Percentiles rank a stretch among this genome's conserved stretches.
phyloP scores from a whole-genome alignment of 2,113 vertebrate species.

The Microtus oregoni region DNA sequence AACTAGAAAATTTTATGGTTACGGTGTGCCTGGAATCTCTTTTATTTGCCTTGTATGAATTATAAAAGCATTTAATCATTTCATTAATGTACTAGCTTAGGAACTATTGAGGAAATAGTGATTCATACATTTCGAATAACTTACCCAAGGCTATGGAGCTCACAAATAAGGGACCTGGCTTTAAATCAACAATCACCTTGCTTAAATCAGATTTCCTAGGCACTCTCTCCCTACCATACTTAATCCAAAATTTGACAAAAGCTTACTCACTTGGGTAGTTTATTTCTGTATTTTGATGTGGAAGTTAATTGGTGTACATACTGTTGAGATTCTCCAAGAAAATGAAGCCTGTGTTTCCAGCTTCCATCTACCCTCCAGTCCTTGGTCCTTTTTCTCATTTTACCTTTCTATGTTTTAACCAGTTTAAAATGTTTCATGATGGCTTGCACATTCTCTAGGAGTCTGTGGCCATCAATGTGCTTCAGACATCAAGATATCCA shows the following conservation, averaged over 20 bases:
- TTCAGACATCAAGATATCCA: not conserved
- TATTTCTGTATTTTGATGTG: not conserved
- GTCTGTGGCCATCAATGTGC: not conserved
- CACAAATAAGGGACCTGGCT: not conserved
- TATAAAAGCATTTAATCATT: not conserved
- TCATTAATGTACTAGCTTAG: not conserved
- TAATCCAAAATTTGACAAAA: not conserved
- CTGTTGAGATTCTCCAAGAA: not conserved
- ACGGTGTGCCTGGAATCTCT: not conserved
- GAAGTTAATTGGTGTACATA: not conserved
- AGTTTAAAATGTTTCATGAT: not conserved
- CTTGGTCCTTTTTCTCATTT: not conserved
- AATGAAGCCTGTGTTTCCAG: not conserved
- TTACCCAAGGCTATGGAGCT: not conserved
- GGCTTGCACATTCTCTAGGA: not conserved
- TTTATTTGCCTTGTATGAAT: not conserved
- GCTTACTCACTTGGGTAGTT: not conserved
- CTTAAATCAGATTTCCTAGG: slow-evolving; percentile 17
- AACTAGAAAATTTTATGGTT: not conserved
- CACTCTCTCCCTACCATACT: not conserved
- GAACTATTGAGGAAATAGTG: not conserved
- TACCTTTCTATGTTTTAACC: not conserved
- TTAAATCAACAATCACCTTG: not conserved
- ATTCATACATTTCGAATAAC: not conserved
- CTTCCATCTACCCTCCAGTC: not conserved